Evolutionary conservation across 2,113 vertebrate species (phyloP), one percentile per base, ranked within the genome.

Genomic region (Acanthochromis polyacanthus): DNA sequence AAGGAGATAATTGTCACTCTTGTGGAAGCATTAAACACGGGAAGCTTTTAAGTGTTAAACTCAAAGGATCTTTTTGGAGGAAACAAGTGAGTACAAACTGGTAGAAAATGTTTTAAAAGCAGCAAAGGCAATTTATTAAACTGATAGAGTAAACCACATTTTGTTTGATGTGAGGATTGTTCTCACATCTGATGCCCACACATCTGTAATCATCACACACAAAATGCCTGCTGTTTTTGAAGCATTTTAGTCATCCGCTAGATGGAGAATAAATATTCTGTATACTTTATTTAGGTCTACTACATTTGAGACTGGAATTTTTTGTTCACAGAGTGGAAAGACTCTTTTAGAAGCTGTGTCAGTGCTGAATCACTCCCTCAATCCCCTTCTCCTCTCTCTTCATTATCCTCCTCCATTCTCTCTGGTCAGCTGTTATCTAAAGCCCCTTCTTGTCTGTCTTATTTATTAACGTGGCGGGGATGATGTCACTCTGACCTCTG

Each of bases 401-500:
- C 1, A 11, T 12, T 38, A n/a, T 67, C 50, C 15, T 43, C 50
- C 19, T 43, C 8, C 11, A 11, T 9, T 19, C 15, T 7, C 25
- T 19, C 17, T 36, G 10, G 59, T 61, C 19, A 60, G 19, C 19
- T 25, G 4, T n/a, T 9, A 22, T 16, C 25, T 43, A 1, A 11
- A 46, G 11, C 40, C 19, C 17, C 10, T 16, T 14, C 10, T 20
- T 23, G 3, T 57, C 15, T 3, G 3, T 23, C 19, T 30, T 14
- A 17, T 60, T 28, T 25, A 52, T 46, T 40, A 28, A n/a, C 4
- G 2, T 1, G 3, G 2, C 40, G 5, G 9, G 2, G 36, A 52
- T 7, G 45, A 10, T 16, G n/a, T 19, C 46, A 32, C 30, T 16
- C 8, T 70, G 75, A 62, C 69, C 79, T 70, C 11, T 80, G 23